Evolutionary conservation across 2,888 invertebrate species (phyloP), one percentile per base, ranked within the genome.

Genomic region (Stenolophus ochropezus): DNA sequence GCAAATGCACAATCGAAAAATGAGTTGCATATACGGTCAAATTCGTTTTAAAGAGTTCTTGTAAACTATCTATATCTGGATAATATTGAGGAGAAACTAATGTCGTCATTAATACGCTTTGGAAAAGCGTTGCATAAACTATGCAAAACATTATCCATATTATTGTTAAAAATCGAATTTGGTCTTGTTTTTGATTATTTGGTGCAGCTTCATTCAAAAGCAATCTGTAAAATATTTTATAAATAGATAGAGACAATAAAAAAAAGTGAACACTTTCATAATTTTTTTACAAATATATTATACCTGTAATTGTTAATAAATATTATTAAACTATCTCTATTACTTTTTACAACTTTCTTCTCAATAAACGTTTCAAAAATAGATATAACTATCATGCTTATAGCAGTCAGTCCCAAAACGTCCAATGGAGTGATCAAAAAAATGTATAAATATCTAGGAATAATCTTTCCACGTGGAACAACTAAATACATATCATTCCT

Each of bases 291-390:
- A n/a, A 58, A 20, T 20, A 58, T 1, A 49, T 18, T 8, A 71
- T 73, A 75, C 81, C 81, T 81, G 14, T 65, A 81, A 49, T 81
- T 81, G 61, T 81, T 75, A 8, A 75, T 74, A 49, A 81, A 81
- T 11, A 56, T 16, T 18, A 27, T 18, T 20, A 75, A n/a, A 18
- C 49, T 8, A 51, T 81, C 81, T n/a, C 18, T 69, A 33, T 69
- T 61, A 18, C 56, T 14, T 25, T 61, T 61, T 33, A 20, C 8
- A 56, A 20, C 23, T 20, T 18, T 21, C 25, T 73, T 80, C 6
- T 65, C 16, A 16, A 81, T 49, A 23, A 21, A 61, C 27, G 61
- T 23, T 18, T 61, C 33, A 2, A 75, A 18, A 16, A 75, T 8
- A 5, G 61, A 65, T 23, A 81, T 51, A 2, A 56, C 4, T 4